Evolutionary conservation across 1,140 invertebrate species (phyloP).

Genomic region (Geopemphigus sp.): DNA sequence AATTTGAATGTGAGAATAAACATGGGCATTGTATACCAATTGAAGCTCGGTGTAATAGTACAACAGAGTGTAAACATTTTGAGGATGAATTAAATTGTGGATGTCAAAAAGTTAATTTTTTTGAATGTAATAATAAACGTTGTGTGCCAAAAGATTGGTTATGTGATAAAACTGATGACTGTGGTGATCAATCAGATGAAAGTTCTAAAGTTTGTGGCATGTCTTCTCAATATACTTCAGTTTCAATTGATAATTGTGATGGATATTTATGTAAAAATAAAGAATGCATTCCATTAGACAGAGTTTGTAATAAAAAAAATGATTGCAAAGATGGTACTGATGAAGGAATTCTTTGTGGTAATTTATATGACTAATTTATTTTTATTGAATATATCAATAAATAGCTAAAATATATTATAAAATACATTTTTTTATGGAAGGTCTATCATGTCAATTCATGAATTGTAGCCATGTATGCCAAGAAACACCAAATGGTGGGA

Average conservation of each 20-base stretch:
- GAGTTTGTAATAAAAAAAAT: slow-evolving; percentile 52
- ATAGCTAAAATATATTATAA: neutral
- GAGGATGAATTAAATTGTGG: slow-evolving; percentile 37
- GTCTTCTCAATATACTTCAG: neutral
- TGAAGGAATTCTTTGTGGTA: slow-evolving; percentile 53
- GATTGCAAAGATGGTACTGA: slow-evolving; percentile 53
- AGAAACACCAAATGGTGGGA: slow-evolving; percentile 52
- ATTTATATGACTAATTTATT: neutral
- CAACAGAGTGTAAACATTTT: slow-evolving; percentile 7
- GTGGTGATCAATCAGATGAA: slow-evolving; percentile 68
- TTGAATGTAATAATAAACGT: slow-evolving; percentile 56
- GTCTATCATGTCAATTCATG: slow-evolving; percentile 50
- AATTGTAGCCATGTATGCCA: slow-evolving; percentile 52
- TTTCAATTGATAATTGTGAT: slow-evolving; percentile 49
- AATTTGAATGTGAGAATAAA: slow-evolving; percentile 47
- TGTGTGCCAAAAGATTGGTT: slow-evolving; percentile 65
- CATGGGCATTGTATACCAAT: slow-evolving; percentile 24
- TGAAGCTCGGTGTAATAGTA: slow-evolving; percentile 19
- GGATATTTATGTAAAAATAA: slow-evolving; percentile 57
- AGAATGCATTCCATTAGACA: slow-evolving; percentile 55
- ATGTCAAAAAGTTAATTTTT: slow-evolving; percentile 30
- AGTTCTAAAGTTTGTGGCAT: neutral
- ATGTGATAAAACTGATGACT: slow-evolving; percentile 67
- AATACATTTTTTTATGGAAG: slow-evolving; percentile 19
- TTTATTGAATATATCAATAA: slow-evolving; percentile 4